Evolutionary conservation across 1,140 invertebrate genomes (phyloP), one percentile per base, ranked within the genome.

Genomic region (Centruroides vittatus): DNA sequence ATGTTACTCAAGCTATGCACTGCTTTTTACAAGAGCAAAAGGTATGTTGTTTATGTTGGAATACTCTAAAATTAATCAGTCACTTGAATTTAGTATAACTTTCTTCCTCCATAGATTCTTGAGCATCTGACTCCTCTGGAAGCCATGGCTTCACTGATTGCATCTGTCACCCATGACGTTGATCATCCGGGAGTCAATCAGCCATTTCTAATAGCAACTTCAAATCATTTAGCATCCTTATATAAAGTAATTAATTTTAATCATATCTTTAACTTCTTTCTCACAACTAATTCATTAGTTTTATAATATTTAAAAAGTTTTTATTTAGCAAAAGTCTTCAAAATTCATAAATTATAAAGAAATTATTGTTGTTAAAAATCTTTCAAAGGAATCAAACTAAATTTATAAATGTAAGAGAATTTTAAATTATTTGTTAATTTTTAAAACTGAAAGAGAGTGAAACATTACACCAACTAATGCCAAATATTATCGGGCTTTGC

Each of bases 131-230:
- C 82, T 60, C 85, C 85, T 51, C 68, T 90, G 52, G 89, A 94
- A 76, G 82, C 90, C 64, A 84, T 94, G 81, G 86, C 88, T 46
- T 85, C 89, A 6, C 75, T 97, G 50, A 82, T 97, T 61, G 92
- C 90, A 9, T 91, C 93, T 13, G 88, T 93, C 47, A 85, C 88
- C 35, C 93, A 96, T 70, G 93, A 96, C 77, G 75, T 96, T 66
- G 91, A 95, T 72, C 92, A 96, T 78, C 92, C 92, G 4, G 92
- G 91, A 36, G 88, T 92, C 35, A 93, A 93, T 78, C 90, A 93
- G 73, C 85, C 86, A 56, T 93, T 93, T 74, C 80, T 93, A 23
- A 86, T 92, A 57, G 85, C 86, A 53, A 93, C 90, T 35, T 86
- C 85, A 64, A 92, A 92, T 75, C 88, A 92, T 75, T 77, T 93